A percentile compares a stretch with the other conserved stretches of the same genome.
phyloP scores from a whole-genome alignment of 2,797 vertebrate species.

The Peromyscus attwateri region DNA sequence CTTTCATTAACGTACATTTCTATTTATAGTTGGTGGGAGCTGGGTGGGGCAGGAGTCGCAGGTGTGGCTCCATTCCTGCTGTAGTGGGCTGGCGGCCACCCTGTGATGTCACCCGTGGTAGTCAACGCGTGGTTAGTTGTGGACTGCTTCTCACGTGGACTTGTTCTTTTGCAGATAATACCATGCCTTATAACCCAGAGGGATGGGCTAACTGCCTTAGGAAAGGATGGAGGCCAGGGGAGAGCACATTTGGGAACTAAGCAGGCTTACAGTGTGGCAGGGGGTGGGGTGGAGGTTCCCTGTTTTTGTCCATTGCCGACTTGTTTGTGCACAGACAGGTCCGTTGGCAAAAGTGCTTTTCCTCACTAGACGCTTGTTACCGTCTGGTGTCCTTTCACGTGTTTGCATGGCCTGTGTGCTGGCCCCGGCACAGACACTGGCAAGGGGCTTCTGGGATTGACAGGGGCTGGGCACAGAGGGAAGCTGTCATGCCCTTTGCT shows the following conservation, averaged over 20 bases:
- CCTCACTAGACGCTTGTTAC: conserved; percentile 41
- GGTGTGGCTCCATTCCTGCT: accelerated
- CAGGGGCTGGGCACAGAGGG: not conserved
- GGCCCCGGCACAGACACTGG: conserved; percentile 32
- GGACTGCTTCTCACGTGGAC: not conserved
- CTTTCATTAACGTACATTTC: not conserved
- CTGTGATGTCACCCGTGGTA: no score
- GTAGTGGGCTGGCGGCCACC: not conserved
- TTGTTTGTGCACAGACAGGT: conserved; percentile 39
- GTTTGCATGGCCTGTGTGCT: conserved; percentile 81
- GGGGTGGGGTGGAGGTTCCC: not conserved
- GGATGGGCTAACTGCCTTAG: conserved; percentile 61
- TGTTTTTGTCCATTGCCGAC: not conserved
- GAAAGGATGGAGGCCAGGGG: conserved; percentile 53
- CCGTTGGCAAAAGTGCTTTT: not conserved
- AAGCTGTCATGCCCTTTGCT: conserved; percentile 35
- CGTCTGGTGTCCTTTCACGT: conserved; percentile 19
- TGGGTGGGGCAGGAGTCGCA: not conserved
- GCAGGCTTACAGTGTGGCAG: not conserved
- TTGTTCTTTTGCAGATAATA: conserved; percentile 55
- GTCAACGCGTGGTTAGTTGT: not conserved
- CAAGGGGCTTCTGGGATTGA: not conserved
- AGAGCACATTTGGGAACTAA: not conserved
- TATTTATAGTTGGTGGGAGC: not conserved
- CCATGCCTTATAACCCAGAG: not conserved